A percentile compares a stretch with the other conserved stretches of the same genome.
Conservation (phyloP, 1,140 invertebrate genomes). For the Chelonus insularis region DNA sequence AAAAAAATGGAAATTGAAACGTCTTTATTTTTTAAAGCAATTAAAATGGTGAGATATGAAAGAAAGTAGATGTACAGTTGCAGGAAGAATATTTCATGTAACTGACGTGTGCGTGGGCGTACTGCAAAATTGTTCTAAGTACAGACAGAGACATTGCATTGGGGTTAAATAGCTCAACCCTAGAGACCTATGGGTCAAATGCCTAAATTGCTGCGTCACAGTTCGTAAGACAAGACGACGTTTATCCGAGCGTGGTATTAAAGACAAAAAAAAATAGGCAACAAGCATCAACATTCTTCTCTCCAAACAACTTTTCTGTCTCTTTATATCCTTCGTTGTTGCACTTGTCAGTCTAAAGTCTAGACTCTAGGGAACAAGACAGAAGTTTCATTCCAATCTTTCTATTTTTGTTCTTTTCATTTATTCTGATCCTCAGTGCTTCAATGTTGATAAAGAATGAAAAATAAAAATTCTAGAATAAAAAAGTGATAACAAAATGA, state of each 20-base stretch:
- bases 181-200: constrained; percentile 50
- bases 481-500: too few species aligned
- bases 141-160: constrained; percentile 51
- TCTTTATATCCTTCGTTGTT: background rate
- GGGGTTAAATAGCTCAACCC: constrained; percentile 55
- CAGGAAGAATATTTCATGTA: constrained; percentile 22
- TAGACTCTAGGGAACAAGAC: background rate
- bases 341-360: background rate
- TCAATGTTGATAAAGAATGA: too few species aligned
- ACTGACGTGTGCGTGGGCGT: constrained; percentile 37
- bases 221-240: constrained; percentile 44
- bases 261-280: constrained; percentile 21
- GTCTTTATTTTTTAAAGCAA: too few species aligned
- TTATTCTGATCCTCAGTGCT: background rate
- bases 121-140: constrained; percentile 13
- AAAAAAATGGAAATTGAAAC: background rate
- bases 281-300: constrained; percentile 4
- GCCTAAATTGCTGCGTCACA: constrained; percentile 56
- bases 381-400: constrained; percentile 8
- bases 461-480: too few species aligned
- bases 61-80: constrained; percentile 6
- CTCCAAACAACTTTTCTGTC: background rate
- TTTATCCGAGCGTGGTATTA: constrained; percentile 43
- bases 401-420: background rate
- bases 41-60: constrained; percentile 36